Conservation (phyloP, 2,113 vertebrate genomes). For the Aspiorhynchus laticeps region DNA sequence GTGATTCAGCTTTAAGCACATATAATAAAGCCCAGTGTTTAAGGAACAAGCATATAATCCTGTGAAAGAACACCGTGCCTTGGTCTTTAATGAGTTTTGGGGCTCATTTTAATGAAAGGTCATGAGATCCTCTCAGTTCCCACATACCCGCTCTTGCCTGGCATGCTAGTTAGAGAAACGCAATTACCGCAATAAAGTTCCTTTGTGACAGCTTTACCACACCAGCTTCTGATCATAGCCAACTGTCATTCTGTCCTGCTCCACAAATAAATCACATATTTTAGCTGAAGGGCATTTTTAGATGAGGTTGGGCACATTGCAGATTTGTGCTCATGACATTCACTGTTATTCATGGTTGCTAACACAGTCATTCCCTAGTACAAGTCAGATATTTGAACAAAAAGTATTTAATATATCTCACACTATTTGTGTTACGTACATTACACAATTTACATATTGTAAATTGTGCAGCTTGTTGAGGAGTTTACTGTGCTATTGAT, state of each 20-base stretch:
- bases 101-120: constrained; percentile 32
- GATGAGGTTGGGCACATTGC: background rate
- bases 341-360: background rate
- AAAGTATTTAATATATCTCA: background rate
- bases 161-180: background rate
- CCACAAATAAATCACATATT: constrained; percentile 11
- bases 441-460: no score
- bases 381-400: background rate
- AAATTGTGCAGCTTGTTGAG: no score
- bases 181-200: constrained; percentile 32
- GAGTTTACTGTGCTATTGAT: background rate
- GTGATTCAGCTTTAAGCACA: constrained; percentile 13
- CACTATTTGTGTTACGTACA: background rate
- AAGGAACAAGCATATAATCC: constrained; percentile 31
- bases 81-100: constrained; percentile 45
- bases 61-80: background rate
- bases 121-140: background rate
- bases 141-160: background rate
- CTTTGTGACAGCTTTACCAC: constrained; percentile 1
- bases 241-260: background rate
- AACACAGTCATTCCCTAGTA: background rate
- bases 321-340: background rate
- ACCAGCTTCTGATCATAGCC: constrained; percentile 10
- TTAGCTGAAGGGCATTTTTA: constrained; percentile 5
- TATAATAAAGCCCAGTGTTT: constrained; percentile 27